Evolutionary conservation across 2,797 vertebrate species (phyloP).

Genomic region (Urophycis tenuis): DNA sequence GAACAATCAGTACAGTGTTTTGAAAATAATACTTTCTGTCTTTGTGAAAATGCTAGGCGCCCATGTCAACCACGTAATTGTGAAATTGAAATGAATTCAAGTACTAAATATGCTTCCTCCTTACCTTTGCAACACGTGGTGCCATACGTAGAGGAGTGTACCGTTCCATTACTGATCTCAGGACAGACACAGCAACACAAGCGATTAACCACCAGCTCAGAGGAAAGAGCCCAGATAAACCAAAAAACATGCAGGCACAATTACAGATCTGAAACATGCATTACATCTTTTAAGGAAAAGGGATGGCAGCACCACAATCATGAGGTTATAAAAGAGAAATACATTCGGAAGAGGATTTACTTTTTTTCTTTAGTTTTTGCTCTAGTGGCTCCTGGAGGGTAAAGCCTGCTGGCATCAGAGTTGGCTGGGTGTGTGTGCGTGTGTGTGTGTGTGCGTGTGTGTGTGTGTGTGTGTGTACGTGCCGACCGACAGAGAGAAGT

Average conservation of each 20-base stretch:
- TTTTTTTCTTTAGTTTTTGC: slow-evolving; percentile 47
- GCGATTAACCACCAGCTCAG: slow-evolving; percentile 21
- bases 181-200: background rate
- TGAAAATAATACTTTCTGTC: background rate
- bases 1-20: background rate
- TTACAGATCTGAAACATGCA: slow-evolving; percentile 19
- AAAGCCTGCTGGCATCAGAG: slow-evolving; percentile 66
- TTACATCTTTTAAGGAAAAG: slow-evolving; percentile 3
- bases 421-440: slow-evolving; percentile 54
- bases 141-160: background rate
- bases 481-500: slow-evolving; percentile 64
- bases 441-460: slow-evolving; percentile 59
- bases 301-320: background rate
- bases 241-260: slow-evolving; percentile 48
- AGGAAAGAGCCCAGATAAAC: slow-evolving; percentile 36
- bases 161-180: background rate
- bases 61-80: background rate
- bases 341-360: slow-evolving; percentile 7
- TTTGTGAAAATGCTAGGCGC: background rate
- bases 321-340: background rate
- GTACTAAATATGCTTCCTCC: background rate
- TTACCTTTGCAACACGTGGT: background rate
- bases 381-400: slow-evolving; percentile 62
- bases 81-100: background rate
- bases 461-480: slow-evolving; percentile 60